These are phyloP conservation scores for Myotis yumanensis DNA, from an alignment of 2,113 vertebrate species.

Conservation along the genomic window DNA sequence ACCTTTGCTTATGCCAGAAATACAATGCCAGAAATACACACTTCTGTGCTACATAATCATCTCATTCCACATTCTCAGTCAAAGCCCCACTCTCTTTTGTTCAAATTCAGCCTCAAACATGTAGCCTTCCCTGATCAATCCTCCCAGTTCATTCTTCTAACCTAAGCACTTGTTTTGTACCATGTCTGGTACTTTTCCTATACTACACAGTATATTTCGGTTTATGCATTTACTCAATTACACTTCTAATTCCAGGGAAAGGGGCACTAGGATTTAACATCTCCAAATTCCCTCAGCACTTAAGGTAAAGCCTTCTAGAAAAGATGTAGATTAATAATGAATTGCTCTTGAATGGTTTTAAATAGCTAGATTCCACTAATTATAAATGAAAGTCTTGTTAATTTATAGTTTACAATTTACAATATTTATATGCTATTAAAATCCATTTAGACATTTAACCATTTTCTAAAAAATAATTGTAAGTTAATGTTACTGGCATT, in stretches of 20 bases:
- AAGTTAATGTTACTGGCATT: neutral
- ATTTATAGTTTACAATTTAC: neutral
- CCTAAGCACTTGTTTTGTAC: neutral
- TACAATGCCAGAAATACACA: neutral
- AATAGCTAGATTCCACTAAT: neutral
- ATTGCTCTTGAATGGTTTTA: neutral
- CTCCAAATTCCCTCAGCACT: neutral
- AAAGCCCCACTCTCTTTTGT: neutral
- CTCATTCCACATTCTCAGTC: neutral
- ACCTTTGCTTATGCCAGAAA: neutral
- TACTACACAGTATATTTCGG: neutral
- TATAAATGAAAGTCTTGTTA: neutral
- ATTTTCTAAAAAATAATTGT: neutral
- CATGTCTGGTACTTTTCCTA: neutral
- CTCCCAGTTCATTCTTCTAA: neutral
- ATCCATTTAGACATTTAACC: neutral
- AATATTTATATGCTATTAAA: neutral
- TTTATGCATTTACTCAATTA: neutral
- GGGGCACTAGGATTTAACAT: neutral
- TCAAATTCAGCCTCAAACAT: neutral
- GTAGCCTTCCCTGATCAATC: neutral
- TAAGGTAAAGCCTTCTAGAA: neutral
- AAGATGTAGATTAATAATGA: neutral
- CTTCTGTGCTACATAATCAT: neutral
- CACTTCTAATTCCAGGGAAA: neutral